phyloP scores from a whole-genome alignment of 2,888 invertebrate species.

The Opisthograptis luteolata region DNA sequence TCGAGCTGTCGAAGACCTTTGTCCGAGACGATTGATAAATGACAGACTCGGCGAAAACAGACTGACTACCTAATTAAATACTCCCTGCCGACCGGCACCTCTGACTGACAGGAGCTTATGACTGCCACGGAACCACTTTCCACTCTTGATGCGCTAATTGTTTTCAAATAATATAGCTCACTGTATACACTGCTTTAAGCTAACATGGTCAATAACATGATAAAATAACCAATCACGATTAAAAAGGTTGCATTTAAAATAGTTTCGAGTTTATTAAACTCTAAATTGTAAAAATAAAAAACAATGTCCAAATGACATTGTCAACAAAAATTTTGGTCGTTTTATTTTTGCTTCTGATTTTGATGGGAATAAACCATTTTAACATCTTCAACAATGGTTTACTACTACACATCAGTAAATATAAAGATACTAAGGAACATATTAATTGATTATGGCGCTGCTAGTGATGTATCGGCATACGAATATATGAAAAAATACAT shows the following conservation, averaged over 20 bases:
- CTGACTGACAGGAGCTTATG: conserved; percentile 50
- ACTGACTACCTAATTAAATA: conserved; percentile 78
- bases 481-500: conserved; percentile 73
- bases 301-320: too few species aligned
- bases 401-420: conserved; percentile 70
- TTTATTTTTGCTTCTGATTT: conserved; percentile 50
- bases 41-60: conserved; percentile 76
- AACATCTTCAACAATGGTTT: conserved; percentile 66
- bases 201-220: too few species aligned
- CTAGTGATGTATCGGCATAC: conserved; percentile 58
- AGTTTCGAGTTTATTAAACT: too few species aligned
- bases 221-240: too few species aligned
- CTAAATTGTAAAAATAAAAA: too few species aligned
- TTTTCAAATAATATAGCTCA: too few species aligned
- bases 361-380: conserved; percentile 35
- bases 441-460: conserved; percentile 56
- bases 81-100: conserved; percentile 55
- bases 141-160: too few species aligned
- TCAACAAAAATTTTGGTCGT: conserved; percentile 32
- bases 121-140: too few species aligned
- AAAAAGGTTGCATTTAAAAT: too few species aligned
- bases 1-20: conserved; percentile 76
- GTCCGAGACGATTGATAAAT: conserved; percentile 78
- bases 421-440: conserved; percentile 69
- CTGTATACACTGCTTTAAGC: too few species aligned